Evolutionary conservation across 1,140 invertebrate genomes (phyloP), one percentile per base, ranked within the genome.

Genomic region (Acromyrmex heyeri): DNA sequence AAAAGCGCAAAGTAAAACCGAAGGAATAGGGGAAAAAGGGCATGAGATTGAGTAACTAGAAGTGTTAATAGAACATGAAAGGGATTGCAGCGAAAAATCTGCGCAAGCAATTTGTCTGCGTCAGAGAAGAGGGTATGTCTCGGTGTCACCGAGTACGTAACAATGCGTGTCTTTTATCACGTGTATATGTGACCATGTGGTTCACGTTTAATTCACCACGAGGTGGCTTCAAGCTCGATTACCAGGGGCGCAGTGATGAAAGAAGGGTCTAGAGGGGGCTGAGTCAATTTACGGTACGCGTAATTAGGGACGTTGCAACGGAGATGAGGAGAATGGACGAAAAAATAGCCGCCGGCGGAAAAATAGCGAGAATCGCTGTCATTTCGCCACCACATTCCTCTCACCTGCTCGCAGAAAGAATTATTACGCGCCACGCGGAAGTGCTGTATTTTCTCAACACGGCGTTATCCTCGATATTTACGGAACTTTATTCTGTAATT

Each of bases 241-340:
- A 83, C 55, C 38, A 7, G 14, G 18, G 27, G 27, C 12, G 44
- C 18, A 8, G 24, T 30, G 53, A 73, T 59, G 55, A 73, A 30
- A 82, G n/a, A n/a, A 44, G 44, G 48, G 48, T 24, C 14, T 38
- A 61, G 55, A 38, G 55, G 27, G 55, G 18, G 14, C 38, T 50
- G n/a, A 83, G 55, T 57, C 38, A 83, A 83, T 83, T 75, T 75
- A 83, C 69, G 69, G 69, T 62, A 62, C 38, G 55, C 79, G 70
- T 75, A 83, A 83, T 83, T 83, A 82, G 34, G 50, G 8, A 24
- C 21, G 48, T 81, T 69, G 50, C 34, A 44, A 34, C 30, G 14
- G 12, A 50, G 24, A 34, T 10, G 44, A 8, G 24, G 59, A 34
- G 55, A 83, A 48, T 34, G 38, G 38, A 48, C 34, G 57, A 61